Percentiles rank a stretch among this genome's conserved stretches.
phyloP scores from a whole-genome alignment of 2,113 vertebrate species.

The Seriola rivoliana region DNA sequence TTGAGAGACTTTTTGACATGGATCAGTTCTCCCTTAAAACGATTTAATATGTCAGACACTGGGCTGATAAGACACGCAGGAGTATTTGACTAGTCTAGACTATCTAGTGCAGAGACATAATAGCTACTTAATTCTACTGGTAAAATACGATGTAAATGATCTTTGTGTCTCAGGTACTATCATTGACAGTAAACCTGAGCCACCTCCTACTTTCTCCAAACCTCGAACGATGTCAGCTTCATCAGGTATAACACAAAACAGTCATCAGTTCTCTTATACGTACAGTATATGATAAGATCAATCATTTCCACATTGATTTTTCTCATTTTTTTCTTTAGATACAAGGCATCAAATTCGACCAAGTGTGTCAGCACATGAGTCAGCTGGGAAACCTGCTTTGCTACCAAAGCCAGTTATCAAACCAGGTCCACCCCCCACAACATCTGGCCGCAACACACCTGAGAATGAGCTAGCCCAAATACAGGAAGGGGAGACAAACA shows the following conservation, averaged over 20 bases:
- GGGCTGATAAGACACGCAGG: conserved; percentile 13
- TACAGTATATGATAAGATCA: neutral
- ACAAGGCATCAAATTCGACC: conserved; percentile 79
- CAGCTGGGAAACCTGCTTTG: conserved; percentile 80
- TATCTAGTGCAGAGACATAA: neutral
- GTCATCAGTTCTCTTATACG: neutral
- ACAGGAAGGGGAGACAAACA: conserved; percentile 71
- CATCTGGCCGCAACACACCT: conserved; percentile 78
- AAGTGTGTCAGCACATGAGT: conserved; percentile 80
- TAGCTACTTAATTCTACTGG: conserved; percentile 10
- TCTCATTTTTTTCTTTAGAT: conserved; percentile 55
- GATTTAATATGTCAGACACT: conserved; percentile 17
- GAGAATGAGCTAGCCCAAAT: conserved; percentile 80
- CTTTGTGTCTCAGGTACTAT: conserved; percentile 88
- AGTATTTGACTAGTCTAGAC: conserved; percentile 1
- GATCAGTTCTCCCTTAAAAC: conserved; percentile 24
- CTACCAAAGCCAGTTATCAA: conserved; percentile 81
- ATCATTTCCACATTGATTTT: neutral
- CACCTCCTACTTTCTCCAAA: conserved; percentile 87
- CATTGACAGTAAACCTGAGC: conserved; percentile 89
- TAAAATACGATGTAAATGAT: conserved; percentile 40
- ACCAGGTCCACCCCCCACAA: conserved; percentile 62
- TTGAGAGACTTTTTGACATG: conserved; percentile 36
- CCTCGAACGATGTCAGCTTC: conserved; percentile 91
- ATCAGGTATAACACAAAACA: conserved; percentile 83